Evolutionary conservation across 2,797 vertebrate genomes (phyloP), one percentile per base, ranked within the genome.

Genomic region (Hoplostethus atlanticus): DNA sequence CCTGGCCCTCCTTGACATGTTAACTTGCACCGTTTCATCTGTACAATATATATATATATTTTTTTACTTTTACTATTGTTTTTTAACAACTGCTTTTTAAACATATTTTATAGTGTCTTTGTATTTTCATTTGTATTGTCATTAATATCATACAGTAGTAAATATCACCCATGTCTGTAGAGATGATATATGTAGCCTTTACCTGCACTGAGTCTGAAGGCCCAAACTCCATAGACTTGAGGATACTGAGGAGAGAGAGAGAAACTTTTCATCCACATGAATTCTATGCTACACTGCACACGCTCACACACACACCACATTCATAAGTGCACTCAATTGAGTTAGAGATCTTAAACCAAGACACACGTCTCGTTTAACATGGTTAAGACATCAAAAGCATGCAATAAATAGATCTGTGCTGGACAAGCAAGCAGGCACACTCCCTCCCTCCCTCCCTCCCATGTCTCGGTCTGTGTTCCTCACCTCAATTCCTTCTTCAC

Each of bases 401-500:
- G 73, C 62, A 66, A 52, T 73, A 79, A 84, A 84, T 64, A 79
- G 58, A 68, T 67, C 63, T 63, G 38, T 31, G 25, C 36, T 66
- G 59, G 11, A 30, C 42, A 53, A 3, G 70, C 76, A 46, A 93
- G 31, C 50, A 38, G 46, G 53, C 6, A 68, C 42, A 52, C 31
- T 56, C 46, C 56, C 48, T 36, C 60, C 38, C 59, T 48, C 50
- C 55, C 61, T 38, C 40, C 44, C 50, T 56, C 67, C 68, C 58
- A 1, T 31, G 7, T 38, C 12, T 46, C 7, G 52, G 47, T 57
- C 40, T 28, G 31, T 28, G 68, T 76, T 66, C 90, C 96, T 96
- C 92, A 99, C 98, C 96, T 98, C 84, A 99, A 88, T 90, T 99
- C 98, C 91, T 99, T 99, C 94, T 99, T 99, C 89, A 99, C 95